These are phyloP conservation scores for Galaxias olidus DNA, from an alignment of 2,797 vertebrate species.

Conservation along the genomic window DNA sequence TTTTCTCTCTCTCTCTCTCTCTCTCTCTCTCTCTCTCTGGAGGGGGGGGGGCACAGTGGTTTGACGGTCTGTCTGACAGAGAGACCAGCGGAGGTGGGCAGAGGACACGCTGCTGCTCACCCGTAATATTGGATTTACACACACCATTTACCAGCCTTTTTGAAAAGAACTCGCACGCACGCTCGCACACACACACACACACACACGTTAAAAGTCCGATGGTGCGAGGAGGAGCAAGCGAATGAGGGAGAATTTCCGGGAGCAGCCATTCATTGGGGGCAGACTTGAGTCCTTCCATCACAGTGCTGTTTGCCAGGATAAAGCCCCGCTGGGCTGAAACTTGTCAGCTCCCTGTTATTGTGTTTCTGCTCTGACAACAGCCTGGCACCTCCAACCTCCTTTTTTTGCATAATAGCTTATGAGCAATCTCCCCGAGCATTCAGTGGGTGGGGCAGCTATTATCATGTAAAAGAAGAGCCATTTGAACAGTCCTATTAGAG, in stretches of 20 bases:
- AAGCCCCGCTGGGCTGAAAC: no score
- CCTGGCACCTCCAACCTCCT: no score
- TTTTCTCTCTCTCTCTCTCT: no score
- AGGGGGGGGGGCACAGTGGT: no score
- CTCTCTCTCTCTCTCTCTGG: no score
- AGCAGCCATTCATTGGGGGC: no score
- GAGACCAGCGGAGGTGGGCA: background rate
- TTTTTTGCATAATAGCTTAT: background rate
- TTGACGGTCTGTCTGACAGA: no score
- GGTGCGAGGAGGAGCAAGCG: no score
- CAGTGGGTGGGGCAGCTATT: background rate
- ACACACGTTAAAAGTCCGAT: background rate
- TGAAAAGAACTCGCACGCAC: background rate
- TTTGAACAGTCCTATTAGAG: background rate
- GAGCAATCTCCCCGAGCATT: background rate
- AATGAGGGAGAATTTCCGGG: no score
- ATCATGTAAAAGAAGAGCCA: background rate
- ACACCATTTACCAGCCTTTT: background rate
- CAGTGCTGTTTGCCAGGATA: no score
- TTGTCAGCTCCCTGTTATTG: background rate
- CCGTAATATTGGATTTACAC: slow-evolving; percentile 3
- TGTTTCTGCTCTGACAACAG: background rate
- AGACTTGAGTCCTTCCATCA: no score
- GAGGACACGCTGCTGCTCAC: background rate
- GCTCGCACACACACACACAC: background rate